Percentiles rank a stretch among this genome's conserved stretches.
These are phyloP conservation scores for Brachypterus glaber DNA, from an alignment of 2,888 invertebrate species.

Conservation along the genomic window DNA sequence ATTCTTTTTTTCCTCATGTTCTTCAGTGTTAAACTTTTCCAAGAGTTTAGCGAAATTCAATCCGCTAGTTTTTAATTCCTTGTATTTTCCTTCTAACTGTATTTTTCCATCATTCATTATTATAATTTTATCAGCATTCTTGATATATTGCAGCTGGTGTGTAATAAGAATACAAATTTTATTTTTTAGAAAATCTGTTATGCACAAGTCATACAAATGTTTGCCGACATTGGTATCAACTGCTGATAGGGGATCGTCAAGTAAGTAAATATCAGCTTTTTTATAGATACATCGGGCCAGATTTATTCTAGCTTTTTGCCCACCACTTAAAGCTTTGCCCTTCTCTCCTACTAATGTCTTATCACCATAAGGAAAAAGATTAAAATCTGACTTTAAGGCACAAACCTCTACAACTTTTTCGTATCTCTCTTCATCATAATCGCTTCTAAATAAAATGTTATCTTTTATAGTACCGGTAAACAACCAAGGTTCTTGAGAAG, in stretches of 20 bases:
- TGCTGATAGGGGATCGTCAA: slow-evolving; percentile 76
- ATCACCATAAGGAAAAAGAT: slow-evolving; percentile 66
- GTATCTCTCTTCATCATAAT: slow-evolving; percentile 49
- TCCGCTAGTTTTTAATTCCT: slow-evolving; percentile 42
- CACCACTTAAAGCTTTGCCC: slow-evolving; percentile 74
- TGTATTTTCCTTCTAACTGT: slow-evolving; percentile 42
- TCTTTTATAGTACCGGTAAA: slow-evolving; percentile 54
- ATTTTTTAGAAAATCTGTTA: slow-evolving; percentile 48
- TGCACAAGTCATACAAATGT: slow-evolving; percentile 63
- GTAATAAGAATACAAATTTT: slow-evolving; percentile 60
- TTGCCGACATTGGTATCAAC: slow-evolving; percentile 71
- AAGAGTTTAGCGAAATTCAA: slow-evolving; percentile 36
- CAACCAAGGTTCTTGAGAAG: slow-evolving; percentile 57
- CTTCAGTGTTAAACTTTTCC: slow-evolving; percentile 20
- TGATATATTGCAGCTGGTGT: slow-evolving; percentile 56
- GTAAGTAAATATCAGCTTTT: slow-evolving; percentile 66
- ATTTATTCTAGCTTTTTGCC: slow-evolving; percentile 76
- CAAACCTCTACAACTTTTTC: slow-evolving; percentile 55
- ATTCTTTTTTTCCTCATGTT: slow-evolving; percentile 32
- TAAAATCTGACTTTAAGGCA: slow-evolving; percentile 59
- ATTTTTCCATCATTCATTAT: slow-evolving; percentile 43
- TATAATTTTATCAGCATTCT: slow-evolving; percentile 35
- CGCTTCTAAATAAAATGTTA: slow-evolving; percentile 69
- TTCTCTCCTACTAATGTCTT: slow-evolving; percentile 55
- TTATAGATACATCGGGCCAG: slow-evolving; percentile 68